A percentile compares a stretch with the other conserved stretches of the same genome.
These are phyloP conservation scores for Salarias fasciatus DNA, from an alignment of 2,797 vertebrate species.

Conservation along the genomic window DNA sequence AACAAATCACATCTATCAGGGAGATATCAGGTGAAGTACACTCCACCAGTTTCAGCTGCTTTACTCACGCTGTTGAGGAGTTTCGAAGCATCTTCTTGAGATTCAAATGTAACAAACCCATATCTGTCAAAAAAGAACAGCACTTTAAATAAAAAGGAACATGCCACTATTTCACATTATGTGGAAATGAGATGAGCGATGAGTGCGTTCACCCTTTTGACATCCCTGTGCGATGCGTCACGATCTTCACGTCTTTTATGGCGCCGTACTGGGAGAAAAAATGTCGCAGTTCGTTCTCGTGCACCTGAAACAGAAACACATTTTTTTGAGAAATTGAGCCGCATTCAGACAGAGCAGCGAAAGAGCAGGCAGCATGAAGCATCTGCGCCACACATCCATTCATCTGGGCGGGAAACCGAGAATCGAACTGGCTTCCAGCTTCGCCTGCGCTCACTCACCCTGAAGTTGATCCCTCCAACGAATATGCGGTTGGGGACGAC, in stretches of 20 bases:
- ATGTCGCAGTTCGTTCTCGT: constrained; percentile 84
- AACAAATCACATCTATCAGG: neutral
- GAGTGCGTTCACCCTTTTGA: constrained; percentile 86
- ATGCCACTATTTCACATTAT: too few species aligned
- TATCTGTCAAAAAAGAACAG: constrained; percentile 79
- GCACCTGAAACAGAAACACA: constrained; percentile 73
- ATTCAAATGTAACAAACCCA: constrained; percentile 91
- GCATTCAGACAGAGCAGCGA: too few species aligned
- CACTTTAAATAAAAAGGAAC: too few species aligned
- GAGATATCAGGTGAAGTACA: too few species aligned
- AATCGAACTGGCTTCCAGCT: too few species aligned
- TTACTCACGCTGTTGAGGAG: constrained; percentile 82
- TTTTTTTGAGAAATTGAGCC: too few species aligned
- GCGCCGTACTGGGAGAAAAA: constrained; percentile 87
- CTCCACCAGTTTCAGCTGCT: neutral
- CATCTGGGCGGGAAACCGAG: too few species aligned
- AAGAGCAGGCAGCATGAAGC: too few species aligned
- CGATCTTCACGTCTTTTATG: constrained; percentile 91
- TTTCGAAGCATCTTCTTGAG: constrained; percentile 87
- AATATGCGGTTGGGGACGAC: constrained; percentile 90
- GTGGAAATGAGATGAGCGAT: too few species aligned
- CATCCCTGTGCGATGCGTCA: constrained; percentile 85
- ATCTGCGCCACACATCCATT: too few species aligned
- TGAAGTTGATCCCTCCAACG: constrained; percentile 87
- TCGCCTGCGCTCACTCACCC: constrained; percentile 71